Conservation (phyloP, 2,113 vertebrate species). For the Peromyscus maniculatus region DNA sequence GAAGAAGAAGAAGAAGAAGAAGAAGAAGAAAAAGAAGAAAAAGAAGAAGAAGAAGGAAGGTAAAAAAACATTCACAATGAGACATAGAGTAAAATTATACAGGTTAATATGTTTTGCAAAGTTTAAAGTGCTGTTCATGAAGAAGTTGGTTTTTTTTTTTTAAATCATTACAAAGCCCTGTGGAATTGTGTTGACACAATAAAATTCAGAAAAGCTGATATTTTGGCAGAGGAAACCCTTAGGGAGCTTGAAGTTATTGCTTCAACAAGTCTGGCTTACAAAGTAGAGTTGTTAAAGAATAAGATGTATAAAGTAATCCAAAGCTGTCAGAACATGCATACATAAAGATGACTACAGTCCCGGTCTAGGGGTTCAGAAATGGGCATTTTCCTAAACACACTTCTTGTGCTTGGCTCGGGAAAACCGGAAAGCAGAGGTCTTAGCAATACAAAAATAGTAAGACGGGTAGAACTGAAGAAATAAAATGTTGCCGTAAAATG, state of each 20-base stretch:
- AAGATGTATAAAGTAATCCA: conserved; percentile 36
- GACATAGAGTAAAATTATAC: conserved; percentile 29
- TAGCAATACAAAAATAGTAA: neutral
- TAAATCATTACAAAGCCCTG: conserved; percentile 43
- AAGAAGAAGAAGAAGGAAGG: neutral
- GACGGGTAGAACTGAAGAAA: neutral
- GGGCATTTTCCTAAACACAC: conserved; percentile 4
- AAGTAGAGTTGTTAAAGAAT: conserved; percentile 16
- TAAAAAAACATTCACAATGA: neutral
- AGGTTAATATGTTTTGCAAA: conserved; percentile 51
- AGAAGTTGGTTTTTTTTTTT: conserved; percentile 31
- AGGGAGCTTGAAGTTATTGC: conserved; percentile 26
- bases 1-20: neutral
- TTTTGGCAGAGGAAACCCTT: neutral
- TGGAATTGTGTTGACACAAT: conserved; percentile 1
- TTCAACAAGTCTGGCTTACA: conserved; percentile 19
- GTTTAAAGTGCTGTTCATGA: conserved; percentile 5
- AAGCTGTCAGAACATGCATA: neutral
- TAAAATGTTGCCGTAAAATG: neutral
- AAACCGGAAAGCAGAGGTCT: conserved; percentile 39
- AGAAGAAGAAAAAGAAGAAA: no score
- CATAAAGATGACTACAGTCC: conserved; percentile 11
- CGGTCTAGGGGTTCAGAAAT: conserved; percentile 6
- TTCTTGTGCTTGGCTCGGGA: conserved; percentile 34
- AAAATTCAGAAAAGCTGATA: conserved; percentile 25